phyloP scores from a whole-genome alignment of 2,888 invertebrate genomes.

The Mythimna vitellina region DNA sequence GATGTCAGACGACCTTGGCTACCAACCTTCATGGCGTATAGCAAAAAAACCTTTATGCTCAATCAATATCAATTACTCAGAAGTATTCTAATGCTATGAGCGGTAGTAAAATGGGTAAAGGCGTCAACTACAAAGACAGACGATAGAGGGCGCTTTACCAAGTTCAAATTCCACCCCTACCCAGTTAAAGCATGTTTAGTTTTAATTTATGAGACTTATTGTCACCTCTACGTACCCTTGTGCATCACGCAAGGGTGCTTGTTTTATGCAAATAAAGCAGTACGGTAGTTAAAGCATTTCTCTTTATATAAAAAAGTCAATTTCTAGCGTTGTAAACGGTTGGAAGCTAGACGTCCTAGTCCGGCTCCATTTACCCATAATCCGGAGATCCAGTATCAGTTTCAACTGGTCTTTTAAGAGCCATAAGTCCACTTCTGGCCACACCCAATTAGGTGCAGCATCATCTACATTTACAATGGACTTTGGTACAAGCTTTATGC shows the following conservation, averaged over 20 bases:
- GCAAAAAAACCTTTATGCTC: slow-evolving; percentile 34
- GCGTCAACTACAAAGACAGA: not conserved
- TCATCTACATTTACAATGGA: slow-evolving; percentile 31
- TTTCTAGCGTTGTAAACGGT: slow-evolving; percentile 9
- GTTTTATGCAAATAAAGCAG: slow-evolving; percentile 23
- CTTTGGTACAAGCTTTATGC: not conserved
- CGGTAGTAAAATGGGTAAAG: slow-evolving; percentile 20
- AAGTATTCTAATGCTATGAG: slow-evolving; percentile 9
- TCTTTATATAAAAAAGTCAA: slow-evolving; percentile 8
- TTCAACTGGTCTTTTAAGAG: slow-evolving; percentile 45
- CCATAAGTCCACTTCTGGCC: slow-evolving; percentile 39
- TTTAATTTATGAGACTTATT: slow-evolving; percentile 24
- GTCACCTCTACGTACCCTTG: slow-evolving; percentile 13
- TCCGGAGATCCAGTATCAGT: slow-evolving; percentile 44
- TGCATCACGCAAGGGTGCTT: not conserved
- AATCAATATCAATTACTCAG: slow-evolving; percentile 33
- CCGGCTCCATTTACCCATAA: slow-evolving; percentile 30
- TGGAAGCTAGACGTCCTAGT: slow-evolving; percentile 38
- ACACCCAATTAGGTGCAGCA: slow-evolving; percentile 45
- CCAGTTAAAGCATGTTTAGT: slow-evolving; percentile 10
- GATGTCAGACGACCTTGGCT: slow-evolving; percentile 55
- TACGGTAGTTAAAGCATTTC: not conserved
- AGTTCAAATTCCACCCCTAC: slow-evolving; percentile 10
- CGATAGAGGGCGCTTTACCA: slow-evolving; percentile 1
- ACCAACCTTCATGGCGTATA: slow-evolving; percentile 36